Evolutionary conservation across 2,113 vertebrate genomes (phyloP), one percentile per base, ranked within the genome.

Genomic region (Poecile atricapillus): DNA sequence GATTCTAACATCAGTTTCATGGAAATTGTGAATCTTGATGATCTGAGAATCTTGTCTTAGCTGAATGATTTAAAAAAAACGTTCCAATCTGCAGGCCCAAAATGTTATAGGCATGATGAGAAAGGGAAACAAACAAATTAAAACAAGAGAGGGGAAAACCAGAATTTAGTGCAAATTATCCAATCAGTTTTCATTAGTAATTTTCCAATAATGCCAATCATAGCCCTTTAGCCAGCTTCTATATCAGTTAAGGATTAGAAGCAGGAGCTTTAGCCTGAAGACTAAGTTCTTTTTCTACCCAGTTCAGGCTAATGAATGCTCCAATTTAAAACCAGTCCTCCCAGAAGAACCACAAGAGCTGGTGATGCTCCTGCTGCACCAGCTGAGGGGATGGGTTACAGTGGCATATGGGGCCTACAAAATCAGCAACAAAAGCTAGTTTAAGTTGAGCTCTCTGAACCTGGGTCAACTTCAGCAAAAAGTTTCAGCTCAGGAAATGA

Each of bases 301-400:
- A 78, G 9, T 24, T 63, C 35, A 75, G 46, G 24, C 49, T 64
- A 39, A 35, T 2, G 9, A 75, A 30, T 0, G 0, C 33, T 41
- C 30, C 49, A 52, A 46, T 53, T 60, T 39, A 15, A 81, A 89
- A 50, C 10, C n/a, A 55, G 28, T n/a, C 25, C 19, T 70, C 33
- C 10, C n/a, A 69, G n/a, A 81, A 47, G 75, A 4, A 68, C 44
- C 37, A 49, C n/a, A 74, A 43, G 59, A 56, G 37, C 35, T 84
- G 27, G 43, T 35, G 47, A 49, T 37, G 35, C 39, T 84, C 47
- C 41, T 30, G 18, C n/a, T 20, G 46, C 63, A 44, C 28, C 4
- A 3, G 8, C 28, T 47, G 23, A 28, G 33, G 12, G 10, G 4
- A 37, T 25, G 50, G 15, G 18, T 37, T 73, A 44, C 0, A 0